These are phyloP conservation scores for Athalia cordata DNA, from an alignment of 2,888 invertebrate genomes.

Conservation along the genomic window DNA sequence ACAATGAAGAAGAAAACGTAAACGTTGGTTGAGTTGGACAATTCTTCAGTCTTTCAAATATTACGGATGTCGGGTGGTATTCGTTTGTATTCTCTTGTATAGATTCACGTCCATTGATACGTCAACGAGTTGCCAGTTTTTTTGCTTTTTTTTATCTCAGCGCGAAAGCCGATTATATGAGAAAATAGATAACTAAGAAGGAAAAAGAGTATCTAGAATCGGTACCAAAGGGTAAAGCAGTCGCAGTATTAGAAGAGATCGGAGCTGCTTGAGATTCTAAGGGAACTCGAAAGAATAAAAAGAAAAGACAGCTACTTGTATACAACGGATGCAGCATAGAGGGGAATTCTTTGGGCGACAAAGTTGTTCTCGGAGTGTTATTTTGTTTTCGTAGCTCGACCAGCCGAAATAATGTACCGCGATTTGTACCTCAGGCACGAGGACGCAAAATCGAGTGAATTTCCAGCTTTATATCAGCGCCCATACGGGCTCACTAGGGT, in stretches of 20 bases:
- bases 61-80: no score
- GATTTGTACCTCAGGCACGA: constrained; percentile 35
- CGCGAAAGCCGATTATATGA: constrained; percentile 33
- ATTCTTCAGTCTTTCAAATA: no score
- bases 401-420: constrained; percentile 26
- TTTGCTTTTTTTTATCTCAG: constrained; percentile 21
- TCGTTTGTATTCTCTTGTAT: background rate
- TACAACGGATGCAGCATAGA: constrained; percentile 13
- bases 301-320: constrained; percentile 31
- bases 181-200: constrained; percentile 1
- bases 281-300: constrained; percentile 24
- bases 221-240: constrained; percentile 24
- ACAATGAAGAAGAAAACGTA: no score
- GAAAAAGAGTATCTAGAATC: constrained; percentile 16
- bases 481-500: background rate
- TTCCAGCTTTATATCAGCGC: constrained; percentile 3
- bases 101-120: background rate
- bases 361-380: constrained; percentile 24
- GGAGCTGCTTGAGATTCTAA: constrained; percentile 24
- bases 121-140: background rate
- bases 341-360: background rate
- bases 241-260: constrained; percentile 16
- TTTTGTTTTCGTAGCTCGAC: constrained; percentile 19
- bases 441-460: constrained; percentile 25
- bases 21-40: no score